Percentiles rank a stretch among this genome's conserved stretches.
Conservation (phyloP, 2,888 invertebrate genomes). For the Aphrophora alni region DNA sequence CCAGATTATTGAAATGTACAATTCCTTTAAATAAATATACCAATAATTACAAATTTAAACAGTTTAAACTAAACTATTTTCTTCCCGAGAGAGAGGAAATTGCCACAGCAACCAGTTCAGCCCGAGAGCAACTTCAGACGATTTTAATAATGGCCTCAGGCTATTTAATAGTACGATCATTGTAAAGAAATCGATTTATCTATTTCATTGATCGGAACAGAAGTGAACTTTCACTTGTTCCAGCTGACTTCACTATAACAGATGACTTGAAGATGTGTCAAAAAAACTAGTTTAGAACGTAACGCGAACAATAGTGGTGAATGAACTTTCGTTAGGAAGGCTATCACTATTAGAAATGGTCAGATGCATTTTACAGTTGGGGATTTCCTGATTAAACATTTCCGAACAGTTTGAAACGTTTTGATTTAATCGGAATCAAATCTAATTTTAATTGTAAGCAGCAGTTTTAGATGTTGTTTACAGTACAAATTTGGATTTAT, state of each 20-base stretch:
- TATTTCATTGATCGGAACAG: background rate
- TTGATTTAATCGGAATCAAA: too few species aligned
- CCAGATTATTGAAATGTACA: too few species aligned
- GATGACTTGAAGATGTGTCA: background rate
- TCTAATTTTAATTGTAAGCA: too few species aligned
- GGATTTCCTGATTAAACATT: background rate
- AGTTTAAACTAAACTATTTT: background rate
- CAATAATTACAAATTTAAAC: too few species aligned
- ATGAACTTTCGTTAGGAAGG: background rate
- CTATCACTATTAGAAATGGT: too few species aligned
- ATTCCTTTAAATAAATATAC: too few species aligned
- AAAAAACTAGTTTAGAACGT: slow-evolving; percentile 4
- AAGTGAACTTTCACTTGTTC: background rate
- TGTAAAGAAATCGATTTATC: slow-evolving; percentile 6
- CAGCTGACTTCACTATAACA: background rate
- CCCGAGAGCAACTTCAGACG: too few species aligned
- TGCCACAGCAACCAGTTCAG: background rate
- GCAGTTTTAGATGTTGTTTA: too few species aligned
- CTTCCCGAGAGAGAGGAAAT: background rate
- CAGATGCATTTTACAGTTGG: background rate
- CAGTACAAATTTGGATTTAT: too few species aligned
- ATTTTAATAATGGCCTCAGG: background rate
- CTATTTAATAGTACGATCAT: background rate
- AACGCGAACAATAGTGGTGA: background rate
- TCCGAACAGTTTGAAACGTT: too few species aligned